Base-by-base conservation (phyloP, 2,797 vertebrate species). In the Lacerta viridis region DNA sequence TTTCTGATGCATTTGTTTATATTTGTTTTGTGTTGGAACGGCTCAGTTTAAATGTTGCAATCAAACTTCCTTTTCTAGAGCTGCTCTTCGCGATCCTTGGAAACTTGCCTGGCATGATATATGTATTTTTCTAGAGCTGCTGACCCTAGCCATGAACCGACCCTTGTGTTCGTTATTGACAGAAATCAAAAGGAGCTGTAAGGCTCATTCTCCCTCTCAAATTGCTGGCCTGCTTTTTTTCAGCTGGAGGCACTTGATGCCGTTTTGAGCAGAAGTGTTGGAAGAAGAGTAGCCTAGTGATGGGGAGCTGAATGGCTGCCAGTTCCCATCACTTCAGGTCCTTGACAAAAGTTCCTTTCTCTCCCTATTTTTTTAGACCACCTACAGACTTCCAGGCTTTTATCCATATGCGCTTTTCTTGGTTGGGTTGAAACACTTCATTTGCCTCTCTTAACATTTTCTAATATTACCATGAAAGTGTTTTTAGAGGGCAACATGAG, bases 311-410 rank as follows among this genome's bases (percentile, higher is more conserved):
- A 71, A 69, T 76, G 41, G 59, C 27, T n/a, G 66, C 41, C 69
- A 79, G 9, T 81, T 86, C 46, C 69, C 66, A 89, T 89, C 59
- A 79, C 85, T 89, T 79, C 81, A 75, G 17, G 77, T n/a, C 61
- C 69, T 61, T 76, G 43, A 75, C 71, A 81, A 72, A 36, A 55
- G 9, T 59, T 41, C 33, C 77, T 81, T 68, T 84, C 66, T 84
- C 69, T 46, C 25, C 46, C 43, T 74, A 17, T 43, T 81, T 43
- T 33, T 6, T 61, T 50, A 66, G 83, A 59, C 78, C 78, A 80
- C 78, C 69, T n/a, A 68, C 39, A 74, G 61, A 72, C 17, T 66
- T 39, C n/a, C 7, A 50, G 39, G 25, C 39, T 68, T 68, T 81
- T 39, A 55, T 39, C 83, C n/a, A 71, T 66, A 18, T 68, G 39